Evolutionary conservation across 2,888 invertebrate species (phyloP).

Genomic region (Herminia tarsipennalis): DNA sequence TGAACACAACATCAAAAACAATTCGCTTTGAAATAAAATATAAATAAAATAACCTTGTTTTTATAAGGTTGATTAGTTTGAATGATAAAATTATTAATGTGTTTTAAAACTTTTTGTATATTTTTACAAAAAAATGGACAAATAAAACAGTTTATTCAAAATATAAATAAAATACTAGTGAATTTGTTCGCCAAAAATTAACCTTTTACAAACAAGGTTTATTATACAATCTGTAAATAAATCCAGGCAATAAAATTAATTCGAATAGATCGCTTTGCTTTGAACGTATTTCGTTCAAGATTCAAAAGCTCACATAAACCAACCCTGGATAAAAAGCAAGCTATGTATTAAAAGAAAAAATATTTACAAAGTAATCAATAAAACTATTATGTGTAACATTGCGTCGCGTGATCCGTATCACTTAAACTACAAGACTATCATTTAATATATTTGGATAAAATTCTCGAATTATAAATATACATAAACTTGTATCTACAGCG

Average conservation of each 20-base stretch:
- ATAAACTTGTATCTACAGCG: conserved; percentile 42
- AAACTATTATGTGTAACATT: conserved; percentile 43
- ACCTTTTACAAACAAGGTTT: conserved; percentile 31
- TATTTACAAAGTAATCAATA: conserved; percentile 56
- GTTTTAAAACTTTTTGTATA: too few species aligned
- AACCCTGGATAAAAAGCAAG: conserved; percentile 38
- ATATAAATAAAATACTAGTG: background rate
- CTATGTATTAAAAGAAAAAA: conserved; percentile 34
- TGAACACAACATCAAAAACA: conserved; percentile 24
- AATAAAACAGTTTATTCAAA: too few species aligned
- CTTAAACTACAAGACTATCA: conserved; percentile 61
- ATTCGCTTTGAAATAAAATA: conserved; percentile 12
- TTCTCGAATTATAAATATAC: conserved; percentile 57
- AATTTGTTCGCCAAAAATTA: background rate
- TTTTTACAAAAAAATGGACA: too few species aligned
- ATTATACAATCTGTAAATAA: conserved; percentile 6
- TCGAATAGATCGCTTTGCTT: conserved; percentile 6
- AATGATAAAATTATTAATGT: too few species aligned
- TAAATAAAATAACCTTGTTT: conserved; percentile 30
- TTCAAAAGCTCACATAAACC: conserved; percentile 26
- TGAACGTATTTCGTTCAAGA: conserved; percentile 21
- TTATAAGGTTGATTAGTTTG: conserved; percentile 18
- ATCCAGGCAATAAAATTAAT: background rate
- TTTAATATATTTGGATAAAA: conserved; percentile 76
- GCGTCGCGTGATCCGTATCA: conserved; percentile 57